phyloP scores from a whole-genome alignment of 1,140 invertebrate species.

The Platyura marginata region DNA sequence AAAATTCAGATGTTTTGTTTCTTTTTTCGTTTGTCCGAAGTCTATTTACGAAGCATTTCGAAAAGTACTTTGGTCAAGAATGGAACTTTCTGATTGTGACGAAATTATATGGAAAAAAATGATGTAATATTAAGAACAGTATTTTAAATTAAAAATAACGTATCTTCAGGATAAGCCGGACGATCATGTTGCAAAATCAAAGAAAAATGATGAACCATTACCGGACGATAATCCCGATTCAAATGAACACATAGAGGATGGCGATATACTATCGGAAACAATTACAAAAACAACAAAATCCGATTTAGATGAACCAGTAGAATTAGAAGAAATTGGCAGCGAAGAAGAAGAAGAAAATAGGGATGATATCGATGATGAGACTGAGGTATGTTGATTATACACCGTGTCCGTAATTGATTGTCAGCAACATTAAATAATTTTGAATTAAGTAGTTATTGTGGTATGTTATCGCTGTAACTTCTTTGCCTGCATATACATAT shows the following conservation, averaged over 20 bases:
- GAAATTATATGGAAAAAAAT: constrained; percentile 7
- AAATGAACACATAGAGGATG: background rate
- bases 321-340: background rate
- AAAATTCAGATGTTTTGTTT: too few relatives aligned
- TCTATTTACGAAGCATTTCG: constrained; percentile 2
- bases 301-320: constrained; percentile 8
- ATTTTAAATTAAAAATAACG: constrained; percentile 46
- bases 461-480: too few relatives aligned
- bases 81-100: too few relatives aligned
- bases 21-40: too few relatives aligned
- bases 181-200: constrained; percentile 14
- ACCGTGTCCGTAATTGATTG: too few relatives aligned
- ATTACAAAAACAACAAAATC: constrained; percentile 8
- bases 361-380: background rate
- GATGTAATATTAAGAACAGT: constrained; percentile 16
- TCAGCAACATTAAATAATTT: too few relatives aligned
- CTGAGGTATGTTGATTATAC: too few relatives aligned
- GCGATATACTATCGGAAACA: background rate
- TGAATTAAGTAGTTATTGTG: too few relatives aligned
- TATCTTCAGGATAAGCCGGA: constrained; percentile 34
- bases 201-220: constrained; percentile 23
- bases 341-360: constrained; percentile 4
- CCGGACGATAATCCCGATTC: constrained; percentile 24
- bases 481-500: too few relatives aligned
- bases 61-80: constrained; percentile 16